A percentile compares a stretch with the other conserved stretches of the same genome.
These are phyloP conservation scores for Balaeniceps rex DNA, from an alignment of 2,113 vertebrate species.

Conservation along the genomic window DNA sequence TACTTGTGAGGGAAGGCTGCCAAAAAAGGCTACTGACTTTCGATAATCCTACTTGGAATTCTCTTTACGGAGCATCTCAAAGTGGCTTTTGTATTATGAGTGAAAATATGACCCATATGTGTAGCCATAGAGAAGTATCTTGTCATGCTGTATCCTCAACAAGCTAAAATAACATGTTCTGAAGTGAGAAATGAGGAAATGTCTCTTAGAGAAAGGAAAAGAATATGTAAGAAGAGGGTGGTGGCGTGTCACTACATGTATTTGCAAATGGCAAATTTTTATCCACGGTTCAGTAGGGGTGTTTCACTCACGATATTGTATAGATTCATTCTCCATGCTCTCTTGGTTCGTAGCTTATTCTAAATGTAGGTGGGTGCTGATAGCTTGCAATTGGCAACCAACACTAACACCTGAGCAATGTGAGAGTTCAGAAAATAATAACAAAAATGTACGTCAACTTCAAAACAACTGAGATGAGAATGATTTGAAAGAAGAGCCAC, in stretches of 20 bases:
- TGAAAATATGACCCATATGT: not conserved
- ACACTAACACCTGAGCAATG: not conserved
- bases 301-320: not conserved
- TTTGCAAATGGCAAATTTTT: not conserved
- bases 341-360: not conserved
- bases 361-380: not conserved
- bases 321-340: not conserved
- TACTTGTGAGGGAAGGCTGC: not conserved
- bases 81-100: not conserved
- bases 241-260: accelerated
- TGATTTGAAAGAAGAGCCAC: not conserved
- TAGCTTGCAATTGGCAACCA: not conserved
- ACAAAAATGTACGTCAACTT: not conserved
- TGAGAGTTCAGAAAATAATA: not conserved
- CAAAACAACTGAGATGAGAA: not conserved
- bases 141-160: not conserved
- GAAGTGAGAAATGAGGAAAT: not conserved
- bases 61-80: not conserved
- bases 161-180: not conserved
- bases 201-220: not conserved
- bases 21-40: not conserved
- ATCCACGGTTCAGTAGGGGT: not conserved
- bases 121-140: not conserved
- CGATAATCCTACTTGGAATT: not conserved
- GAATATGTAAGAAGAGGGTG: not conserved